These are phyloP conservation scores for Exephanes ischioxanthus DNA, from an alignment of 2,888 invertebrate genomes.

Conservation along the genomic window DNA sequence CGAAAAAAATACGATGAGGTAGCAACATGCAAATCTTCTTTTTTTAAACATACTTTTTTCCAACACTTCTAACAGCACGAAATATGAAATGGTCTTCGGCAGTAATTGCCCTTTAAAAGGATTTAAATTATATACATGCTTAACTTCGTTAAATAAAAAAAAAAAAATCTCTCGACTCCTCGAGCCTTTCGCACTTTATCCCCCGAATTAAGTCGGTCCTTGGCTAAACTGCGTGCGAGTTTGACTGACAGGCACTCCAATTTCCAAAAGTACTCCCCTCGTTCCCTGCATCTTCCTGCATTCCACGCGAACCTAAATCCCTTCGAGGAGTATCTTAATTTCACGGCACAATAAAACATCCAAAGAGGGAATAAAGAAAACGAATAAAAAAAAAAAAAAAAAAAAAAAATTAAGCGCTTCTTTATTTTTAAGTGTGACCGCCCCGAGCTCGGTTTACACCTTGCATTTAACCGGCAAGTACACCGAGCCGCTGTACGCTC, in stretches of 20 bases:
- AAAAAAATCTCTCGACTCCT: background rate
- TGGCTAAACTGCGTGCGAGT: conserved; percentile 36
- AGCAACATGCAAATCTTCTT: background rate
- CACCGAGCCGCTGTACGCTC: background rate
- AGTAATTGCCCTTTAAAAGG: background rate
- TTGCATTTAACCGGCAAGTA: background rate
- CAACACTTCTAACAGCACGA: background rate
- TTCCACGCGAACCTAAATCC: background rate
- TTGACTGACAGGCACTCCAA: conserved; percentile 52
- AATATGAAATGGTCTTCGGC: background rate
- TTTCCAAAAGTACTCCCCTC: conserved; percentile 28
- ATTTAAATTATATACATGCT: background rate
- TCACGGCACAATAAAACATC: background rate
- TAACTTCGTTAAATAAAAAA: background rate
- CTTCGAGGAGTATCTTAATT: conserved; percentile 13
- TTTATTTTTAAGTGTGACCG: conserved; percentile 18
- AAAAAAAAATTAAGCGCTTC: background rate
- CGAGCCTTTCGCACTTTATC: background rate
- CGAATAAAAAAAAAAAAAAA: background rate
- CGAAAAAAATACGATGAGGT: background rate
- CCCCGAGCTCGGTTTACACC: background rate
- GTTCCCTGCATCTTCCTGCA: background rate
- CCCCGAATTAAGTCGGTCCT: conserved; percentile 29
- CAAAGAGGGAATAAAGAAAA: background rate
- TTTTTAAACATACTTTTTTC: background rate